A percentile compares a stretch with the other conserved stretches of the same genome.
phyloP scores from a whole-genome alignment of 2,113 vertebrate species.

The Gnathonemus echidnorhynchus region DNA sequence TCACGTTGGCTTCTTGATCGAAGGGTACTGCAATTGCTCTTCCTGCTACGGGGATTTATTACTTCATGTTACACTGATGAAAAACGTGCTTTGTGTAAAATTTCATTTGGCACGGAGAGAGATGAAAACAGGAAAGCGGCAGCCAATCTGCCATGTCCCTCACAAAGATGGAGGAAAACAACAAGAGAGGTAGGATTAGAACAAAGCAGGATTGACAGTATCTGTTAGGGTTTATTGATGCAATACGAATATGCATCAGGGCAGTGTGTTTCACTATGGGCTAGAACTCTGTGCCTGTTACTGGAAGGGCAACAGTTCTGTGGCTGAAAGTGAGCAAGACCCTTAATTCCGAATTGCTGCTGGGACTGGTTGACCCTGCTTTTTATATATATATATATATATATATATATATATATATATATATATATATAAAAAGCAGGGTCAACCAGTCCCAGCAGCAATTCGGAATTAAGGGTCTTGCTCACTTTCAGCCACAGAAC shows the following conservation, averaged over 20 bases:
- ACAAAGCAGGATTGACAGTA: neutral
- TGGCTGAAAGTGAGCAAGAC: neutral
- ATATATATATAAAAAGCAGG: no score
- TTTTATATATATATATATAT: no score
- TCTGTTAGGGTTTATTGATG: neutral
- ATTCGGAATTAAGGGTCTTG: no score
- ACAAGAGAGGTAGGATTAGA: neutral
- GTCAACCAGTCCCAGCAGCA: no score
- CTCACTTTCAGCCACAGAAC: neutral
- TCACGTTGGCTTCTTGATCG: slow-evolving; percentile 1
- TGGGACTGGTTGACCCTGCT: no score
- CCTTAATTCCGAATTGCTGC: no score
- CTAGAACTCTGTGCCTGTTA: neutral
- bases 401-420: no score
- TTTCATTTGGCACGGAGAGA: neutral
- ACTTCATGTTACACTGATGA: neutral
- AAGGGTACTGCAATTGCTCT: neutral
- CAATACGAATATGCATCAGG: neutral
- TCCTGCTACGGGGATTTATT: neutral
- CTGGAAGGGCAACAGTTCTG: neutral
- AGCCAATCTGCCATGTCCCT: neutral
- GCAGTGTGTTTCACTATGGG: neutral
- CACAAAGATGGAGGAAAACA: neutral
- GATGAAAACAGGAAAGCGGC: neutral
- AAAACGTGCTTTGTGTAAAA: neutral